Conservation (phyloP, 1,140 invertebrate genomes). For the Lutraria rhynchaena region DNA sequence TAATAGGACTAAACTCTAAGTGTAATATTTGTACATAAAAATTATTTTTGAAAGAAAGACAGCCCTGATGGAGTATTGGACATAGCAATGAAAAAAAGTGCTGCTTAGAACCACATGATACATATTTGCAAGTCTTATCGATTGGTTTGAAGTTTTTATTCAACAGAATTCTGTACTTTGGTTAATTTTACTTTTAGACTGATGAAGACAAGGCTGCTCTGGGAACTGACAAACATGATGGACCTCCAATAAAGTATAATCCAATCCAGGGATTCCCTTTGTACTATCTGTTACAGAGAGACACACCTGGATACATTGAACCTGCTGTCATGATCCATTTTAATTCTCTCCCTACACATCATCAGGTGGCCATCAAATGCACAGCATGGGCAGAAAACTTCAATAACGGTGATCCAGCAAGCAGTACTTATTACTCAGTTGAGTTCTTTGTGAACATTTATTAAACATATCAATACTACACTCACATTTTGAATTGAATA, state of each 20-base stretch:
- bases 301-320: slow-evolving; percentile 17
- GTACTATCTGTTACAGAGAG: slow-evolving; percentile 11
- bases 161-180: too few species aligned
- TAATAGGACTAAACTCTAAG: too few species aligned
- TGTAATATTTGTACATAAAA: too few species aligned
- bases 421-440: slow-evolving; percentile 32
- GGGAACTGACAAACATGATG: slow-evolving; percentile 4
- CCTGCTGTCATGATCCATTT: slow-evolving; percentile 58
- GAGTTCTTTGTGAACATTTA: slow-evolving; percentile 15
- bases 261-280: slow-evolving; percentile 50
- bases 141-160: too few species aligned
- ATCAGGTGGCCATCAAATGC: slow-evolving; percentile 42
- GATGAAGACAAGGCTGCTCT: slow-evolving; percentile 29
- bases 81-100: too few species aligned
- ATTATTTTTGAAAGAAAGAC: too few species aligned
- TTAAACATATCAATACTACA: neutral
- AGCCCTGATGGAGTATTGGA: too few species aligned
- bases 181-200: too few species aligned
- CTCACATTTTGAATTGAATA: too few species aligned
- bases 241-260: slow-evolving; percentile 24
- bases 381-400: slow-evolving; percentile 57
- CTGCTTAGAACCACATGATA: too few species aligned
- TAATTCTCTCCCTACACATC: slow-evolving; percentile 29
- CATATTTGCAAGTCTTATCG: too few species aligned
- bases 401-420: slow-evolving; percentile 40